Evolutionary conservation across 2,888 invertebrate species (phyloP).

Genomic region (Drosophila leonis): DNA sequence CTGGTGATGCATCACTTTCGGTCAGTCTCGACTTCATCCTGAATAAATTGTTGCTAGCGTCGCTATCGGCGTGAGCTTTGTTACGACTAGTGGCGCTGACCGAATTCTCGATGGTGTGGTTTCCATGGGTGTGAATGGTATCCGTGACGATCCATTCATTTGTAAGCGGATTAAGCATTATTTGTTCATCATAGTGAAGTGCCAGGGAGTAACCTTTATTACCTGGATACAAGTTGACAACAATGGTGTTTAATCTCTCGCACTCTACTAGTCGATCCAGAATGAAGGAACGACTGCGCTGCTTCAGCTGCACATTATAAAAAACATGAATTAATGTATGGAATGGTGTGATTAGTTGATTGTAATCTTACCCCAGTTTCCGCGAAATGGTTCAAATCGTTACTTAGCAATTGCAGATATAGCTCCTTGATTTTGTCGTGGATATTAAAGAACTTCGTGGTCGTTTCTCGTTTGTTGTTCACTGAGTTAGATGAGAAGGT

Average conservation of each 20-base stretch:
- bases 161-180: slow-evolving; percentile 76
- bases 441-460: slow-evolving; percentile 83
- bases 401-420: slow-evolving; percentile 83
- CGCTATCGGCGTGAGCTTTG: slow-evolving; percentile 41
- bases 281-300: slow-evolving; percentile 88
- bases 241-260: slow-evolving; percentile 94
- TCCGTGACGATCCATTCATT: slow-evolving; percentile 73
- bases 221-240: slow-evolving; percentile 95
- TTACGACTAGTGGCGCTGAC: slow-evolving; percentile 43
- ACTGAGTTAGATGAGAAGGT: slow-evolving; percentile 41
- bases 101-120: slow-evolving; percentile 22
- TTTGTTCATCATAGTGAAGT: slow-evolving; percentile 84
- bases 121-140: slow-evolving; percentile 16
- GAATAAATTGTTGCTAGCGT: slow-evolving; percentile 22
- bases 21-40: slow-evolving; percentile 35
- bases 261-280: slow-evolving; percentile 93
- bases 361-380: slow-evolving; percentile 83
- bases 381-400: slow-evolving; percentile 84
- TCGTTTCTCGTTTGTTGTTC: slow-evolving; percentile 47
- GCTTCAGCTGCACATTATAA: slow-evolving; percentile 78
- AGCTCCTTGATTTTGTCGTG: slow-evolving; percentile 85
- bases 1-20: slow-evolving; percentile 34
- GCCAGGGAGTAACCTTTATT: slow-evolving; percentile 94
- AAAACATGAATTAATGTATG: not conserved
- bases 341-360: not conserved